These are phyloP conservation scores for Beris chalybata DNA, from an alignment of 2,888 invertebrate species.

Conservation along the genomic window DNA sequence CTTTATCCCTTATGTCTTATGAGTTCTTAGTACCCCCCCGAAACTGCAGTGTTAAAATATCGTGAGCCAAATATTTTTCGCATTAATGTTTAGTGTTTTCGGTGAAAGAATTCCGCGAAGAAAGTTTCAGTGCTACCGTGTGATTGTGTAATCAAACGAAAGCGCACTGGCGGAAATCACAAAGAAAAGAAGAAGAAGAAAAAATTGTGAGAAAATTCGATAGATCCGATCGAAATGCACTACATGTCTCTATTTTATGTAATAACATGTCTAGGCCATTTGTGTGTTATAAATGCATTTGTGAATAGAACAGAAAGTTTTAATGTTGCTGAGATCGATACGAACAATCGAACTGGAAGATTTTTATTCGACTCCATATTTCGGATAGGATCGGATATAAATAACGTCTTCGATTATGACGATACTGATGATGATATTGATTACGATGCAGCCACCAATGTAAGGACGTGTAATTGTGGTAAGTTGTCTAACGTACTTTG, in stretches of 20 bases:
- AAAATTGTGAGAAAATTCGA: not conserved
- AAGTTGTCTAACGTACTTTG: constrained; percentile 49
- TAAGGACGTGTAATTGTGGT: constrained; percentile 76
- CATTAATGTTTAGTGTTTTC: constrained; percentile 25
- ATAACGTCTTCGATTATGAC: constrained; percentile 57
- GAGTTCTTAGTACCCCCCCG: not conserved
- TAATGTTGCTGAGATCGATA: not conserved
- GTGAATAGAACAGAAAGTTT: constrained; percentile 15
- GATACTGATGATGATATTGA: constrained; percentile 64
- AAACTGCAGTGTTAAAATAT: not conserved
- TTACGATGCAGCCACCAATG: constrained; percentile 58
- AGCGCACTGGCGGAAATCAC: constrained; percentile 19
- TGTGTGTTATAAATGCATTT: constrained; percentile 6
- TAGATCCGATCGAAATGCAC: constrained; percentile 19
- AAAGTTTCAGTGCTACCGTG: constrained; percentile 22
- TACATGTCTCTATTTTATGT: constrained; percentile 21
- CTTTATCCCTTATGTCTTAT: no score
- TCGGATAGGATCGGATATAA: constrained; percentile 62
- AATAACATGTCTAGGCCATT: not conserved
- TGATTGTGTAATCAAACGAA: constrained; percentile 25
- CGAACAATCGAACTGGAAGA: constrained; percentile 62
- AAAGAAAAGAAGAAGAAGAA: constrained; percentile 1
- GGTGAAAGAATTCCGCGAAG: constrained; percentile 26
- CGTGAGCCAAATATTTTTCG: constrained; percentile 1
- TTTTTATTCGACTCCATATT: constrained; percentile 75